Evolutionary conservation across 2,888 invertebrate species (phyloP).

Genomic region (Gasteruption jaculator): DNA sequence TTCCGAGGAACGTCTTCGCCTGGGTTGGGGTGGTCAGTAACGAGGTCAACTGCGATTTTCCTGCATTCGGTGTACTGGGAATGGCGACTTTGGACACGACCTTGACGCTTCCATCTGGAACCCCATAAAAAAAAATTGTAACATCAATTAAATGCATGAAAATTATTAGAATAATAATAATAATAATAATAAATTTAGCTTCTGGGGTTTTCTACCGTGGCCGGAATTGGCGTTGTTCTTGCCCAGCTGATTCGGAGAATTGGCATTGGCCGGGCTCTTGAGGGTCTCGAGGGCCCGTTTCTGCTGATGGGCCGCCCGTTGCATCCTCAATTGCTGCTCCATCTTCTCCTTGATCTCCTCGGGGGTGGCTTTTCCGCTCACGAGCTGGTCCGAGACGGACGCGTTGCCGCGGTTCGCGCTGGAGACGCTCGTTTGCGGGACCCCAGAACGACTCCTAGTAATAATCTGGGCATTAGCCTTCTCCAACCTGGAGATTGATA

Average conservation of each 20-base stretch:
- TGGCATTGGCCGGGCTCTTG: slow-evolving; percentile 39
- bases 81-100: slow-evolving; percentile 64
- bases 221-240: slow-evolving; percentile 56
- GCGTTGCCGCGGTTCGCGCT: slow-evolving; percentile 41
- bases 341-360: slow-evolving; percentile 84
- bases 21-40: slow-evolving; percentile 60
- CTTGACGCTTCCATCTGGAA: slow-evolving; percentile 61
- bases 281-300: slow-evolving; percentile 67
- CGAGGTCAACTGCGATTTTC: slow-evolving; percentile 66
- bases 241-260: slow-evolving; percentile 52
- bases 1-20: slow-evolving; percentile 64
- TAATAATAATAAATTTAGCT: neutral
- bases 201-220: slow-evolving; percentile 53
- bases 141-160: slow-evolving; percentile 1
- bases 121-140: slow-evolving; percentile 8
- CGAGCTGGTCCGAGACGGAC: slow-evolving; percentile 40
- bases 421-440: slow-evolving; percentile 56
- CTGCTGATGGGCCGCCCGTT: slow-evolving; percentile 85
- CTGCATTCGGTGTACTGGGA: slow-evolving; percentile 55
- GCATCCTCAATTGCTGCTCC: slow-evolving; percentile 85
- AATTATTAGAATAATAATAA: slow-evolving; percentile 1
- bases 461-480: slow-evolving; percentile 72
- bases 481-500: slow-evolving; percentile 59
- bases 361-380: slow-evolving; percentile 60
- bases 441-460: slow-evolving; percentile 76